These are phyloP conservation scores for Limosa lapponica DNA, from an alignment of 2,797 vertebrate species.

Conservation along the genomic window DNA sequence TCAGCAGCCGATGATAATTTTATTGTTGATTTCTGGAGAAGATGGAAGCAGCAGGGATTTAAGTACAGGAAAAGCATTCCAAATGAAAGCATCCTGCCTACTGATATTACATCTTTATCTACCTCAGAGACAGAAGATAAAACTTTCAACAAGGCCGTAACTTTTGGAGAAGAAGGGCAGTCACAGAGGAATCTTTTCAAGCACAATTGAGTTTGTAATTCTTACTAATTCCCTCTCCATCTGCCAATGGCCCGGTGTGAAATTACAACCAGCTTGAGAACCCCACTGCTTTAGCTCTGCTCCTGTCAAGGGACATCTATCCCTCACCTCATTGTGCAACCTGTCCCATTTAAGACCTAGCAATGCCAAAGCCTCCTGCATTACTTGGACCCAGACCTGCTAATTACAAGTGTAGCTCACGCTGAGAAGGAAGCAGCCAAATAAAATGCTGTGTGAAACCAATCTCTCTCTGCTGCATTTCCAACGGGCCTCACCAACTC, in stretches of 20 bases:
- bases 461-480: neutral
- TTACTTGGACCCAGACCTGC: constrained; percentile 14
- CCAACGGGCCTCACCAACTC: neutral
- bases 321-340: constrained; percentile 27
- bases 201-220: constrained; percentile 25
- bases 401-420: neutral
- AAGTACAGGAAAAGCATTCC: neutral
- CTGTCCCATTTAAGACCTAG: neutral
- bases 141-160: neutral
- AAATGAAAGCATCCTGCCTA: constrained; percentile 16
- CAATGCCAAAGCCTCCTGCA: constrained; percentile 26
- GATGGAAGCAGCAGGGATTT: neutral
- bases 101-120: neutral
- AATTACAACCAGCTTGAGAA: constrained; percentile 72
- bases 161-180: neutral
- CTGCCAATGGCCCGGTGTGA: constrained; percentile 27
- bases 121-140: neutral
- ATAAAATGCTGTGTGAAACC: neutral
- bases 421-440: neutral
- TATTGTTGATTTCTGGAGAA: neutral
- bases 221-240: constrained; percentile 14
- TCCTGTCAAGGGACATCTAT: constrained; percentile 54
- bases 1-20: constrained; percentile 7
- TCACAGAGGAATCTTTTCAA: constrained; percentile 29
- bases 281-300: constrained; percentile 14